Conservation (phyloP, 2,113 vertebrate species). For the Antigone vipio region DNA sequence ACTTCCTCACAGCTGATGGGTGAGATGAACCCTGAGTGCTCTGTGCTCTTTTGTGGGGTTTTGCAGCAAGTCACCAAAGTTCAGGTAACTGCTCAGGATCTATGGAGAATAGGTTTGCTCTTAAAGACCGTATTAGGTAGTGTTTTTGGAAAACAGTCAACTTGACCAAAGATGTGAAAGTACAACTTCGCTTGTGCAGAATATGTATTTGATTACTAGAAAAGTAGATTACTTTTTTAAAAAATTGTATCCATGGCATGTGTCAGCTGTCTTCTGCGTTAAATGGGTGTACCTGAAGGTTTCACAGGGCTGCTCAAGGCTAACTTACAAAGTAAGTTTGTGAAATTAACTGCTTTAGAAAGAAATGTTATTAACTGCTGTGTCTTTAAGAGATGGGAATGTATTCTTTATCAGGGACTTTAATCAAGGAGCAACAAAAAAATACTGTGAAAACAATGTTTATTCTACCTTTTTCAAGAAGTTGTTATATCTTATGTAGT, state of each 20-base stretch:
- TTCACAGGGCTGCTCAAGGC: neutral
- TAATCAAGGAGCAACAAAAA: neutral
- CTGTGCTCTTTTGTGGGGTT: accelerated
- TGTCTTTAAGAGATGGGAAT: neutral
- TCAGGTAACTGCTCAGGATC: neutral
- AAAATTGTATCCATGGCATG: neutral
- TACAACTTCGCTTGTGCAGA: neutral
- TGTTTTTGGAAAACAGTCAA: neutral
- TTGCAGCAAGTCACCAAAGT: neutral
- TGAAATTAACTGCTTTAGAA: neutral
- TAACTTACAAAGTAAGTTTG: neutral
- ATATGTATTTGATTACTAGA: neutral
- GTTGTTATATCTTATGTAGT: neutral
- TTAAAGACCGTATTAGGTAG: neutral
- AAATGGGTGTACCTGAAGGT: neutral
- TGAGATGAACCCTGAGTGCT: neutral
- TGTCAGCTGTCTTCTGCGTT: neutral
- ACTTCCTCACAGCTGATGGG: neutral
- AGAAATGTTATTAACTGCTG: neutral
- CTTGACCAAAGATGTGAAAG: neutral
- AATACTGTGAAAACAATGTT: neutral
- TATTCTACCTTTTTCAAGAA: neutral
- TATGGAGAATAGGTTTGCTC: neutral
- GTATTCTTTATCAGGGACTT: neutral
- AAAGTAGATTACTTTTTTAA: neutral